These are phyloP conservation scores for Actenoides lindsayi DNA, from an alignment of 2,113 vertebrate species.

Conservation along the genomic window DNA sequence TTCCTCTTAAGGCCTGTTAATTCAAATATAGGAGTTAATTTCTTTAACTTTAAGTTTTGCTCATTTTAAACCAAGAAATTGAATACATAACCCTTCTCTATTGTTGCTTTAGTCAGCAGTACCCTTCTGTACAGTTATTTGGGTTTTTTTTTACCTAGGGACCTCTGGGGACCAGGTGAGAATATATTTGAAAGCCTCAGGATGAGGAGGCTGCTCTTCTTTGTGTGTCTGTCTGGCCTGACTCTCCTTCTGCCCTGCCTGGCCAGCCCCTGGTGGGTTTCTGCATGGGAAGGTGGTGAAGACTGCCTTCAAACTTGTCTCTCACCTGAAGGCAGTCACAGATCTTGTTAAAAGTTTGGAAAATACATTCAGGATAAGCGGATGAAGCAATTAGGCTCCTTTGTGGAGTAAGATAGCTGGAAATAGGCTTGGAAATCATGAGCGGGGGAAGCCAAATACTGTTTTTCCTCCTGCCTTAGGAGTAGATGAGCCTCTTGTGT, in stretches of 20 bases:
- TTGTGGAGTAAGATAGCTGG: not conserved
- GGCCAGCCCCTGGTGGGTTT: fast-evolving
- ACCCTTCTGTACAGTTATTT: not conserved
- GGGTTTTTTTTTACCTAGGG: not conserved
- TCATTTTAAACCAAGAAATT: not conserved
- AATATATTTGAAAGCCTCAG: not conserved
- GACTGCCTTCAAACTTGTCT: not conserved
- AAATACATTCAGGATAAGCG: not conserved
- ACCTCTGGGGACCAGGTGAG: not conserved
- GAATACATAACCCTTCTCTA: not conserved
- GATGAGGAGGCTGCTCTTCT: not conserved
- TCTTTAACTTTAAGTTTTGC: not conserved
- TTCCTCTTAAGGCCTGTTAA: not conserved
- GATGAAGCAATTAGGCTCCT: not conserved
- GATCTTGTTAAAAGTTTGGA: not conserved
- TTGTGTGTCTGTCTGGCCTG: not conserved
- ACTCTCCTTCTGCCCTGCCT: not conserved
- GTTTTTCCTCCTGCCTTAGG: not conserved
- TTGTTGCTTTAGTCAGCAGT: not conserved
- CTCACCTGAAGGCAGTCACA: not conserved
- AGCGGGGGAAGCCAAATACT: not conserved
- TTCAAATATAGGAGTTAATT: not conserved
- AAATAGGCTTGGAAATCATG: not conserved
- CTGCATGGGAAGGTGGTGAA: not conserved
- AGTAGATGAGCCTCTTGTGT: not conserved